These are phyloP conservation scores for Cercocebus atys DNA, from an alignment of 2,113 vertebrate species.

Conservation along the genomic window DNA sequence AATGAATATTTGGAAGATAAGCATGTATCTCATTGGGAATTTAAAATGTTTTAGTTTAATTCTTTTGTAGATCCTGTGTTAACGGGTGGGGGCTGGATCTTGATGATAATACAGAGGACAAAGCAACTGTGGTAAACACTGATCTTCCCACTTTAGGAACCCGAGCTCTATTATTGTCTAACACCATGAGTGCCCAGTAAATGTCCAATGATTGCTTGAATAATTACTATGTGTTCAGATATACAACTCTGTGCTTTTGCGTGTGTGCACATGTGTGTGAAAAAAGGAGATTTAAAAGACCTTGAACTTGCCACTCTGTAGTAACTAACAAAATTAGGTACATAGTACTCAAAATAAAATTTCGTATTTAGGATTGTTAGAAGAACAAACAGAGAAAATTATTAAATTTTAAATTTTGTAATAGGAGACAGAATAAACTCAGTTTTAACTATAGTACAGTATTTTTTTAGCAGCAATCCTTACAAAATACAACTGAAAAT, in stretches of 20 bases:
- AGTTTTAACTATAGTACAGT: neutral
- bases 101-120: neutral
- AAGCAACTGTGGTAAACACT: neutral
- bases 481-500: neutral
- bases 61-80: neutral
- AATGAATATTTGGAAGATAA: constrained; percentile 5
- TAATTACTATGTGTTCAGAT: neutral
- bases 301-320: neutral
- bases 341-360: neutral
- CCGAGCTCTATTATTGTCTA: neutral
- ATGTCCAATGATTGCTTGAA: neutral
- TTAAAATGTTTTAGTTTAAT: neutral
- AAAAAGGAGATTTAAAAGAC: neutral
- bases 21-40: neutral
- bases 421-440: neutral
- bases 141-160: neutral
- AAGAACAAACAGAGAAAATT: neutral
- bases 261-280: neutral
- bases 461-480: neutral
- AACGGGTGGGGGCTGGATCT: neutral
- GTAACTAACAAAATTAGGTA: neutral
- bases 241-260: neutral
- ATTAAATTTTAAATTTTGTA: neutral
- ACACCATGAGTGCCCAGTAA: neutral
- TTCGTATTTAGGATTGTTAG: neutral